Evolutionary conservation across 23 tunicate genomes (phyloP), one percentile per base, ranked within the genome.

Genomic region (Styela clava): DNA sequence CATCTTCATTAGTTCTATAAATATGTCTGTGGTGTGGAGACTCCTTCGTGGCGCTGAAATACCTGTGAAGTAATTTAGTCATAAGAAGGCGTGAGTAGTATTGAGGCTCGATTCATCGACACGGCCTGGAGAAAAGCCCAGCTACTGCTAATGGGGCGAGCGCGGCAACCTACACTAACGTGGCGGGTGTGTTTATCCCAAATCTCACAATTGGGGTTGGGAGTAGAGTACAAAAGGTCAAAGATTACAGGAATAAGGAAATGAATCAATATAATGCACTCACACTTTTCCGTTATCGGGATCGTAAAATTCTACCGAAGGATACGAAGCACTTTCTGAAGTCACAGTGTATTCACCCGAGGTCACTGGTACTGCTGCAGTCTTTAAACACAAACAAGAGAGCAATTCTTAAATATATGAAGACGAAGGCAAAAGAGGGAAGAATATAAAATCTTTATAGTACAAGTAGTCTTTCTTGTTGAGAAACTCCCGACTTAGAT

Each of bases 241-340:
- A n/a, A n/a, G n/a, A n/a, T n/a, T n/a, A n/a, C n/a, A n/a, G n/a
- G n/a, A n/a, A n/a, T n/a, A n/a, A n/a, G n/a, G n/a, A n/a, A n/a
- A n/a, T n/a, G n/a, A n/a, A n/a, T n/a, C n/a, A n/a, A n/a, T n/a
- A n/a, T n/a, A n/a, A n/a, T n/a, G n/a, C 12, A 52, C 93, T 88
- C 78, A 88, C 93, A 78, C 83, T 61, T 83, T 83, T 16, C 83
- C 84, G 24, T n/a, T 76, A 22, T 12, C 78, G 1, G n/a, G 63
- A 37, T 88, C 64, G 64, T 88, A 88, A 33, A 83, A 28, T 33
- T 88, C 86, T 21, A 88, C 86, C 2, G 93, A 69, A 1, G 93
- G 93, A 28, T 88, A 88, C 1, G 93, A 82, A 31, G 93, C 93
- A 61, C 86, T 82, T 2, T 83, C 82, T 70, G 93, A 88, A 52